Percentiles rank a stretch among this genome's conserved stretches.
Evolutionary conservation across 2,797 vertebrate genomes (phyloP).

Genomic region (Chloroceryle inda): DNA sequence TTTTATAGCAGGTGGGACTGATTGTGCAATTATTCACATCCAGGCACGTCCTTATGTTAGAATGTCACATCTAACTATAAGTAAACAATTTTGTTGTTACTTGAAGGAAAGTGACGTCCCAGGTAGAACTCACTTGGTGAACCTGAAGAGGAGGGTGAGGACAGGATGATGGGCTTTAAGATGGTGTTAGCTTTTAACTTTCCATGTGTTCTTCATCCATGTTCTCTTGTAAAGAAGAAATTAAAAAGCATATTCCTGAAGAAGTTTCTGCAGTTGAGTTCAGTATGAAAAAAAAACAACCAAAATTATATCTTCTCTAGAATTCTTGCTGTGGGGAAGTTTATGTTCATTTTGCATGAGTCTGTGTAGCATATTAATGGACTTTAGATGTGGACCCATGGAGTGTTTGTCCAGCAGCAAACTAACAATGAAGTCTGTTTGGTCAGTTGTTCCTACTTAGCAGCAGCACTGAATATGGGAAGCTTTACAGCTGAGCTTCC

Average conservation of each 20-base stretch:
- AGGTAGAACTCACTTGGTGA: neutral
- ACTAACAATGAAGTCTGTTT: neutral
- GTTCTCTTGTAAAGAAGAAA: neutral
- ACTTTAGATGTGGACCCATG: neutral
- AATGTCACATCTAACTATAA: neutral
- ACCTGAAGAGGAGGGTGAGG: neutral
- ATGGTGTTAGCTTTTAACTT: neutral
- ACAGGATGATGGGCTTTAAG: neutral
- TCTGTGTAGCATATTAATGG: neutral
- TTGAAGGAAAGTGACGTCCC: neutral
- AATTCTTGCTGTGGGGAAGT: neutral
- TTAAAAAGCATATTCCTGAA: neutral
- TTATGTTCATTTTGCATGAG: neutral
- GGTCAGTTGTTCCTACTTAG: neutral
- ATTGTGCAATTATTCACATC: neutral
- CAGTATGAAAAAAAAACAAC: neutral
- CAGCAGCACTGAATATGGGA: neutral
- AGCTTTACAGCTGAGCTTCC: neutral
- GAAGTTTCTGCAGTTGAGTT: neutral
- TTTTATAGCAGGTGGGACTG: neutral
- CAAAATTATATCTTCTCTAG: neutral
- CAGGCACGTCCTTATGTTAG: neutral
- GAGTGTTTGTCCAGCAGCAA: neutral
- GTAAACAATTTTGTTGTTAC: neutral
- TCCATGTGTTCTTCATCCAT: neutral